Base-by-base conservation (phyloP, 1,140 invertebrate species). In the Maniola jurtina region DNA sequence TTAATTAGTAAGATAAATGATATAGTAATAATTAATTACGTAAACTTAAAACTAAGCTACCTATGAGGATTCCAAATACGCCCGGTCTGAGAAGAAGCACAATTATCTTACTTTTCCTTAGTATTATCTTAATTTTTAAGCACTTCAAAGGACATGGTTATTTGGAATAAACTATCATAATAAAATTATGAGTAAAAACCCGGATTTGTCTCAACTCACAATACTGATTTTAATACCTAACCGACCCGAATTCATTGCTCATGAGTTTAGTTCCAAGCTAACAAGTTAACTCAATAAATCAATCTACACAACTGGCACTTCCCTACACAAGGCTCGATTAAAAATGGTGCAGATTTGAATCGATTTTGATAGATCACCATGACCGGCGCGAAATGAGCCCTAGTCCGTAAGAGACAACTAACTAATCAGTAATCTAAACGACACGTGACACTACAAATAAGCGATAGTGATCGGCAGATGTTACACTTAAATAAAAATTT, bases 321-420 rank as follows among this genome's bases (percentile, higher is more conserved):
- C 76, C 75, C 76, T 73, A 71, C 45, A 71, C 62, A 70, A 54
- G 15, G 76, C 80, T 84, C 77, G 82, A 85, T 88, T 86, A 86
- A 90, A 88, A 85, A 75, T 81, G 71, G 73, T 71, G 80, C 80
- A 81, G 80, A 83, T 86, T 84, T 79, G 71, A 82, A 83, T 83
- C 81, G 81, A 86, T 83, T 79, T 74, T 88, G 86, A 90, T 81
- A 78, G 79, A 88, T 88, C 86, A 86, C 80, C 80, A 78, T 88
- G 85, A 87, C 77, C 64, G 66, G 60, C 9, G 54, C 34, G 10
- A 55, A 55, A 35, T 35, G 54, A n/a, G 68, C 66, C 48, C 62
- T 61, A 66, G 72, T 73, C 66, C 48, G 64, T 61, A 66, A 71
- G 74, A 79, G 70, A 90, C 87, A 90, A 88, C 64, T 59, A 54